Base-by-base conservation (phyloP, 2,888 invertebrate species). In the Andrena haemorrhoa region DNA sequence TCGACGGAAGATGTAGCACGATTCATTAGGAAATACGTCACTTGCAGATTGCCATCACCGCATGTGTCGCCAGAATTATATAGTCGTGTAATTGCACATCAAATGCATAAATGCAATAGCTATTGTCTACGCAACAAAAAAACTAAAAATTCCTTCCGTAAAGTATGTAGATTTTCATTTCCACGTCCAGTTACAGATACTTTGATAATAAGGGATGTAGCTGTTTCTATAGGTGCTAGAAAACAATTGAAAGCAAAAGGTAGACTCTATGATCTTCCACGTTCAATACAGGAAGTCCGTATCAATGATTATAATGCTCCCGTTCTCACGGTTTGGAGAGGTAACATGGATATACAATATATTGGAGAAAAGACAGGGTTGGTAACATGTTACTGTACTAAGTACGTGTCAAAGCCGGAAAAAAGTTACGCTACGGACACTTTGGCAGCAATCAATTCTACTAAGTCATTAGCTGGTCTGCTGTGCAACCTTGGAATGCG, bases 251-350 rank as follows among this genome's bases (percentile, higher is more conserved):
- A 71, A 63, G 65, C 85, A 41, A 90, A 89, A 49, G 86, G 73
- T 63, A 64, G 90, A 56, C 76, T 91, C 0, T 91, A 91, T 79
- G 79, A 90, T 86, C 72, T 92, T 53, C 85, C 88, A 12, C 83
- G 91, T 35, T 76, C 60, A 60, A 75, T 86, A 49, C 75, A 85
- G 6, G 86, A 79, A 49, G 61, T 10, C 0, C 76, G 71, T 60
- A 84, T 90, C 49, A 90, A 90, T 83, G 90, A 92, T 78, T 92
- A 91, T 66, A 91, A 90, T 83, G 84, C 88, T 8, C 81, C 88
- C 20, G 71, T 90, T 23, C 73, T 29, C 29, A 29, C 29, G 29
- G 29, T 29, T 29, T 29, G 29, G 29, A 29, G 29, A 29, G 29
- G 29, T 29, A 29, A 29, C 29, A 29, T 29, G 29, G 29, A 29